phyloP scores from a whole-genome alignment of 2,888 invertebrate species.

The Stegophylla sp. region DNA sequence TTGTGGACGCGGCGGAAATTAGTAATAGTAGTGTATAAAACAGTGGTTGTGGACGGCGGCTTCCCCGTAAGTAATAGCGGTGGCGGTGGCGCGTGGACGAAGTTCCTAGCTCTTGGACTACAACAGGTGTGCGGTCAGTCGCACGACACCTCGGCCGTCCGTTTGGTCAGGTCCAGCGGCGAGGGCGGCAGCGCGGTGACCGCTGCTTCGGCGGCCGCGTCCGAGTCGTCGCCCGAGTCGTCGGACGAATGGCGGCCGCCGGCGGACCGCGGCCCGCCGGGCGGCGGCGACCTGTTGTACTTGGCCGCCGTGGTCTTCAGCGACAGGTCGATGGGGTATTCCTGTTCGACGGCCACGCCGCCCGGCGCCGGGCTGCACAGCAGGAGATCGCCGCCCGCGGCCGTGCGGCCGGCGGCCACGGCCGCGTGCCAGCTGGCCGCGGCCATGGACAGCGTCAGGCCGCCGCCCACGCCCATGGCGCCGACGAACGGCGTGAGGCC shows the following conservation, averaged over 20 bases:
- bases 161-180: slow-evolving; percentile 56
- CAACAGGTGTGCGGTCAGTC: background rate
- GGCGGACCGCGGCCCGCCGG: slow-evolving; percentile 11
- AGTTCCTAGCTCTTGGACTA: no score
- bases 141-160: slow-evolving; percentile 35
- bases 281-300: slow-evolving; percentile 41
- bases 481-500: slow-evolving; percentile 59
- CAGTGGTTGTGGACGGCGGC: no score
- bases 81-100: no score
- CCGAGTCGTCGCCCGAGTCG: slow-evolving; percentile 19
- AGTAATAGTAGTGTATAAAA: no score
- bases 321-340: slow-evolving; percentile 67
- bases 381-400: slow-evolving; percentile 65
- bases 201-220: slow-evolving; percentile 12
- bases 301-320: slow-evolving; percentile 62
- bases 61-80: no score
- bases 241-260: background rate
- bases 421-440: slow-evolving; percentile 63
- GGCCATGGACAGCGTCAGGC: slow-evolving; percentile 64
- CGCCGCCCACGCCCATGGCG: background rate
- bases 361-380: slow-evolving; percentile 66
- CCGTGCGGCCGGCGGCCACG: slow-evolving; percentile 62
- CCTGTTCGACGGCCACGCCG: slow-evolving; percentile 66
- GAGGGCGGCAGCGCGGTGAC: slow-evolving; percentile 46
- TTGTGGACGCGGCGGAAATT: no score